Conservation (phyloP, 2,797 vertebrate species). For the Pangasius larnaudii region DNA sequence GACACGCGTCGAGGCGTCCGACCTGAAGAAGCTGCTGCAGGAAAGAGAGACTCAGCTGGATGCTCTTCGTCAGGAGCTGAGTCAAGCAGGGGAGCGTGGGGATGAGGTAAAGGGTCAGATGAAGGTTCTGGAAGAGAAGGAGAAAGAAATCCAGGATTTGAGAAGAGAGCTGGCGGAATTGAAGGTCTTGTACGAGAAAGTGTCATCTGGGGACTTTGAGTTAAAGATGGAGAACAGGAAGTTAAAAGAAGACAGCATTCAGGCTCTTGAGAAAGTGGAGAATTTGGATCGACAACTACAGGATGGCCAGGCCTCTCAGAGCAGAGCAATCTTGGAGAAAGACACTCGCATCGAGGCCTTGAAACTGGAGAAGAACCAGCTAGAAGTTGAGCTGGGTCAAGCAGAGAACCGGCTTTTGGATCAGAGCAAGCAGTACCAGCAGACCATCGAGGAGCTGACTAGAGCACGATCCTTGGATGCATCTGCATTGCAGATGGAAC, state of each 20-base stretch:
- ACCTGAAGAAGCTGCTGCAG: slow-evolving; percentile 77
- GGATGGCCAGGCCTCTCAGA: slow-evolving; percentile 73
- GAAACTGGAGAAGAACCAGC: slow-evolving; percentile 82
- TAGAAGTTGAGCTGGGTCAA: slow-evolving; percentile 81
- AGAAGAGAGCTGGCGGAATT: slow-evolving; percentile 77
- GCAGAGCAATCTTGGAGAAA: slow-evolving; percentile 81
- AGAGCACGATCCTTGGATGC: slow-evolving; percentile 78
- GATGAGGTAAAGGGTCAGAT: slow-evolving; percentile 52
- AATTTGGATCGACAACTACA: slow-evolving; percentile 76
- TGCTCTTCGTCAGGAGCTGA: slow-evolving; percentile 67
- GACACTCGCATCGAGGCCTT: slow-evolving; percentile 83
- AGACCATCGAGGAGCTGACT: slow-evolving; percentile 83
- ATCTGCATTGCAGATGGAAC: slow-evolving; percentile 82
- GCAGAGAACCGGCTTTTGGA: slow-evolving; percentile 77
- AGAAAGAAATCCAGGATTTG: slow-evolving; percentile 77
- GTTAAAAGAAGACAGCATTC: slow-evolving; percentile 67
- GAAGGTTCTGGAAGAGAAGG: slow-evolving; percentile 70
- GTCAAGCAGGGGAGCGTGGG: slow-evolving; percentile 60
- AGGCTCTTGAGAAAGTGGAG: slow-evolving; percentile 62
- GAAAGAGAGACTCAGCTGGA: slow-evolving; percentile 78
- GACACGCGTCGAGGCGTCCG: slow-evolving; percentile 73
- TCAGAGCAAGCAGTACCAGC: slow-evolving; percentile 82
- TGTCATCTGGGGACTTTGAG: slow-evolving; percentile 80
- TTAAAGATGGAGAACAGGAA: slow-evolving; percentile 83
- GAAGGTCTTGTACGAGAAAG: slow-evolving; percentile 75